phyloP scores from a whole-genome alignment of 1,140 invertebrate species.

The Drosophila baimaii region DNA sequence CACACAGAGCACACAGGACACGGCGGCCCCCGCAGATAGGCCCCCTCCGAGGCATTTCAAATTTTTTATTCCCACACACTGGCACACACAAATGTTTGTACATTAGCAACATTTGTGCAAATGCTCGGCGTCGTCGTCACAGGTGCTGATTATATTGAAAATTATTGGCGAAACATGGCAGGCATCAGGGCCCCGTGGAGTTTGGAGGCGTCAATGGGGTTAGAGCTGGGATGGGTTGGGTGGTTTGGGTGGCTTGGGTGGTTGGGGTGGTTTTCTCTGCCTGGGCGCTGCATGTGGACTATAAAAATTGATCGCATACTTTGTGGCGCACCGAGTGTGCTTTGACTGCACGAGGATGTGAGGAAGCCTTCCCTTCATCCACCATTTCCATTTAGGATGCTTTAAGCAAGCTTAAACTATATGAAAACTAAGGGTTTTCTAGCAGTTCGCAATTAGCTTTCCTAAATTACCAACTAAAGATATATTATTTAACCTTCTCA shows the following conservation, averaged over 20 bases:
- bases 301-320: conserved; percentile 80
- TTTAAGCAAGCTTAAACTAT: neutral
- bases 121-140: conserved; percentile 52
- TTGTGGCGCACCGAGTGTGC: conserved; percentile 66
- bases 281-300: conserved; percentile 59
- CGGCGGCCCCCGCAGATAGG: conserved; percentile 10
- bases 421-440: neutral
- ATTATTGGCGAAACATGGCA: conserved; percentile 79
- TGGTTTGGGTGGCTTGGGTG: neutral
- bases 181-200: conserved; percentile 23
- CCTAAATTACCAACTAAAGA: neutral
- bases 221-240: neutral
- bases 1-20: neutral
- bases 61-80: conserved; percentile 50
- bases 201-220: conserved; percentile 3
- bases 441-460: neutral
- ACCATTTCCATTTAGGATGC: neutral
- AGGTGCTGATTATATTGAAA: conserved; percentile 81
- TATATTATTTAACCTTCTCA: neutral
- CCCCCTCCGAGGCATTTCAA: conserved; percentile 45
- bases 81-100: conserved; percentile 73
- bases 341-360: conserved; percentile 14
- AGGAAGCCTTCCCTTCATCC: conserved; percentile 1
- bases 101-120: conserved; percentile 78
- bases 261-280: neutral